These are phyloP conservation scores for Elaeidobius kamerunicus DNA, from an alignment of 2,888 invertebrate genomes.

Conservation along the genomic window DNA sequence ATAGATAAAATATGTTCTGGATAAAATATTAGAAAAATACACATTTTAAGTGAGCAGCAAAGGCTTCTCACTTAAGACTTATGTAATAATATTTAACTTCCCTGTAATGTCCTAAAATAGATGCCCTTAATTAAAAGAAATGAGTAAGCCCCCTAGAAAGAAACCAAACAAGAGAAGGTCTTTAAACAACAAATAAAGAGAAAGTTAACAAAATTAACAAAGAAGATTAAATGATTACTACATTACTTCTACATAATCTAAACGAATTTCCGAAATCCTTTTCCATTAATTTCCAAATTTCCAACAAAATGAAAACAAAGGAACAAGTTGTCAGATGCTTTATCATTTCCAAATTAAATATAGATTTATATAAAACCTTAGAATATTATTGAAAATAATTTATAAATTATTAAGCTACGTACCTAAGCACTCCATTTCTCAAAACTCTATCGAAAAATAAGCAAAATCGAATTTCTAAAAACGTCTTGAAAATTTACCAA, in stretches of 20 bases:
- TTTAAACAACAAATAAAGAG: too few relatives aligned
- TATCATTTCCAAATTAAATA: neutral
- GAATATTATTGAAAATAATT: neutral
- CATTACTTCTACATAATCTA: neutral
- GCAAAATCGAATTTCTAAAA: too few relatives aligned
- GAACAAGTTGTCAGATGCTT: too few relatives aligned
- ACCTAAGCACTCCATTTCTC: constrained; percentile 20
- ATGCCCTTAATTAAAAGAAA: too few relatives aligned
- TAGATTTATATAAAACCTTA: neutral
- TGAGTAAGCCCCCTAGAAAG: too few relatives aligned
- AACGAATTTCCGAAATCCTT: neutral
- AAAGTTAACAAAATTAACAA: too few relatives aligned
- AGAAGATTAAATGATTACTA: too few relatives aligned
- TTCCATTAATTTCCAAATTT: neutral
- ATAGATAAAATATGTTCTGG: neutral
- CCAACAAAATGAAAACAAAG: neutral
- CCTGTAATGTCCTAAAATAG: too few relatives aligned
- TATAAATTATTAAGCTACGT: neutral
- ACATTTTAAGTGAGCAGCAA: neutral
- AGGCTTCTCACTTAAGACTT: neutral
- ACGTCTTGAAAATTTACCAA: too few relatives aligned
- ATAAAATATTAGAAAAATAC: neutral
- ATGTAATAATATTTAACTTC: neutral
- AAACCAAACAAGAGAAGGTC: too few relatives aligned
- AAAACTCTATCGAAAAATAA: neutral